Conservation (phyloP, 2,797 vertebrate genomes). For the Muscicapa comitata region DNA sequence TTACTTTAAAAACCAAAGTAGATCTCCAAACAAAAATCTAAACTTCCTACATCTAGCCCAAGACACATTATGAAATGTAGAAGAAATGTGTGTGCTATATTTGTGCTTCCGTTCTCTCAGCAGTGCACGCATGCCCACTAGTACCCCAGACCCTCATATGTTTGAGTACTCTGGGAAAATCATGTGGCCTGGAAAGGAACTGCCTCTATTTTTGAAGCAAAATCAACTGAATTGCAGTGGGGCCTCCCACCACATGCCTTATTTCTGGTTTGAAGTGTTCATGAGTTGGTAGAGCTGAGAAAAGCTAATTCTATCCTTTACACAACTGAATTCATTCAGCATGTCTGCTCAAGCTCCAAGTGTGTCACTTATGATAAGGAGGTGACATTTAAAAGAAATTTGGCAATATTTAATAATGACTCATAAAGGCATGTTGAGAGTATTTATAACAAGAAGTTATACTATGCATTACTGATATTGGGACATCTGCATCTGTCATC, state of each 20-base stretch:
- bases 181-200: not conserved
- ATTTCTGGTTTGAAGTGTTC: not conserved
- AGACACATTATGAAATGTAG: accelerated
- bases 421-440: not conserved
- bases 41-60: not conserved
- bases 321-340: not conserved
- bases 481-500: not conserved
- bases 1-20: not conserved
- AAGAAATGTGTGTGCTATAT: not conserved
- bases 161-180: not conserved
- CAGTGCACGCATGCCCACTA: not conserved
- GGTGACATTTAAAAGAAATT: not conserved
- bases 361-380: conserved; percentile 6
- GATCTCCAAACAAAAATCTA: not conserved
- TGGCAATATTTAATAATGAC: conserved; percentile 19
- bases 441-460: not conserved
- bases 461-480: not conserved
- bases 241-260: not conserved
- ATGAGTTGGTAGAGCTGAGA: not conserved
- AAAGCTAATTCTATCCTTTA: not conserved
- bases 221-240: not conserved
- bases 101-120: not conserved
- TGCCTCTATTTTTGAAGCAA: not conserved
- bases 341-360: not conserved
- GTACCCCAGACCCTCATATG: not conserved